Percentiles rank a stretch among this genome's conserved stretches.
phyloP scores from a whole-genome alignment of 2,888 invertebrate species.

The Dyspetes luteomarginatus region DNA sequence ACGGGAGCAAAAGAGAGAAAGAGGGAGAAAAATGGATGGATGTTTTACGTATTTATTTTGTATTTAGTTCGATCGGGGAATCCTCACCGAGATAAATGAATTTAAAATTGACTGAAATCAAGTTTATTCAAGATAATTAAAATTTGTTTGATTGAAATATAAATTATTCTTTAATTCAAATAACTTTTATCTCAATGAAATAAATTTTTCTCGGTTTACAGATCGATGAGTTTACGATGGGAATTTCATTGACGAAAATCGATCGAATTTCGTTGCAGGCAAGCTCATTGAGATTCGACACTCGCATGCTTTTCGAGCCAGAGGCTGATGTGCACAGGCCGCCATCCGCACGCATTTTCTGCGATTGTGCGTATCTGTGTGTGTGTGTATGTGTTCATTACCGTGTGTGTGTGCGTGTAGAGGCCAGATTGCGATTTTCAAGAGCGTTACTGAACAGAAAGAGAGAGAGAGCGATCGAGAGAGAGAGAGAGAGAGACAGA shows the following conservation, averaged over 20 bases:
- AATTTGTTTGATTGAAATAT: neutral
- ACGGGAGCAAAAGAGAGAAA: neutral
- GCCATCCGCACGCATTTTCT: slow-evolving; percentile 56
- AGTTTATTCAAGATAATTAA: neutral
- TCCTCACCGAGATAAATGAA: neutral
- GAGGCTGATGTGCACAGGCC: slow-evolving; percentile 65
- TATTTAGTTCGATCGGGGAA: no score
- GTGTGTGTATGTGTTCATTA: slow-evolving; percentile 14
- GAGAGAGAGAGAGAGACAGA: slow-evolving; percentile 30
- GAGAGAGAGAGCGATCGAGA: slow-evolving; percentile 25
- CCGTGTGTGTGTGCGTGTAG: slow-evolving; percentile 27
- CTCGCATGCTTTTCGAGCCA: slow-evolving; percentile 50
- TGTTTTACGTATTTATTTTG: no score
- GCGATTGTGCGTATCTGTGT: slow-evolving; percentile 30
- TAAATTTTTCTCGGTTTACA: neutral
- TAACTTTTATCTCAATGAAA: neutral
- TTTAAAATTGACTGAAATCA: neutral
- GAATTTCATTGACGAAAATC: slow-evolving; percentile 30
- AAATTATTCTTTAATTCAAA: neutral
- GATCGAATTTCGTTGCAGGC: slow-evolving; percentile 73
- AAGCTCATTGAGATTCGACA: slow-evolving; percentile 73
- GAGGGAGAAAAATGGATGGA: neutral
- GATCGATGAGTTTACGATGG: neutral
- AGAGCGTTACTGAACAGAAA: slow-evolving; percentile 4
- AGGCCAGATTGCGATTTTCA: slow-evolving; percentile 44